Base-by-base conservation (phyloP, 2,797 vertebrate species). In the Micropoecilia bifurca region DNA sequence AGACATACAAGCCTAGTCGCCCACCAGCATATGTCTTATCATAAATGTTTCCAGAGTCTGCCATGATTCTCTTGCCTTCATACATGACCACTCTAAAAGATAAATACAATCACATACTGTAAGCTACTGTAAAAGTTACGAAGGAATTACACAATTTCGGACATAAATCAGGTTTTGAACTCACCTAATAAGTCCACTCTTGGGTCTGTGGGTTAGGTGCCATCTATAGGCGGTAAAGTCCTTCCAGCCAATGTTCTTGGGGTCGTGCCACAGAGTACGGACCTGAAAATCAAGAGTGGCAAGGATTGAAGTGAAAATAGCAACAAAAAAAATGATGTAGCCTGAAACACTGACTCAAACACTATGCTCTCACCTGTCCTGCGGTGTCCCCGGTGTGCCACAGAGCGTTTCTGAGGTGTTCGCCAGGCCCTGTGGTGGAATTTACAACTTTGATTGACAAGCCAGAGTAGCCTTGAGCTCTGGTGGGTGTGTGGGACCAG, bases 181-280 rank as follows among this genome's bases (percentile, higher is more conserved):
- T 95, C 83, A 99, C 99, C 98, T 97, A 91, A 99, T 99, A 81
- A 96, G 99, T 82, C 99, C 99, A 10, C 95, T 97, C 96, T 98
- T 99, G 88, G 99, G 99, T 94, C 98, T 98, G 86, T 99, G 99
- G 91, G 95, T 97, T 85, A 99, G 96, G 80, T 97, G 97, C 99
- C 98, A 99, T 94, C 99, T 99, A 95, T 99, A 99, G 79, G 99
- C 98, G 3, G 98, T 99, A 90, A 97, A 99, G 91, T 99, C 99
- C 90, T 99, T 99, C 99, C 99, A 99, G 91, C 99, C 99, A 71
- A 97, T 98, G 87, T 99, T 97, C 92, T 97, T 98, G 83, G 98
- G 98, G 93, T 99, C 99, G 36, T 99, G 98, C 99, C 99, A 99
- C 92, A 99, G 80, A 79, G 98, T 99, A 73, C 97, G 97, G 41